Conservation (phyloP, 2,113 vertebrate species). For the Phalacrocorax carbo region DNA sequence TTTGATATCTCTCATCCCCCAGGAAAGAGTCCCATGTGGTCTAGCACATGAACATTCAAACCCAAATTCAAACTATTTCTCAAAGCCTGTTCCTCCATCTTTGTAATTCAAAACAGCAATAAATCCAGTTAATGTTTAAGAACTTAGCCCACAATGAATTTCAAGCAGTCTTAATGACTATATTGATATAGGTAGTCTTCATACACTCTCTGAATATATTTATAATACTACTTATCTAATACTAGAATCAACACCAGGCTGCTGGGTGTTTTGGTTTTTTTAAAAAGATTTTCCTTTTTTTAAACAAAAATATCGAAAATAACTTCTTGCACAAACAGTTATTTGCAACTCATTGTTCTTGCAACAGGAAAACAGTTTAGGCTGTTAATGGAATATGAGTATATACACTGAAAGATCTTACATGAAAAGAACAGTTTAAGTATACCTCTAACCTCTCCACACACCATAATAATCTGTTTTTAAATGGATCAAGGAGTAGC, state of each 20-base stretch:
- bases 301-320: not conserved
- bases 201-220: not conserved
- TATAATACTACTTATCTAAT: not conserved
- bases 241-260: not conserved
- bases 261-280: not conserved
- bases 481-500: not conserved
- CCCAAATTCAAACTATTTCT: not conserved
- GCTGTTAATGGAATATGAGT: not conserved
- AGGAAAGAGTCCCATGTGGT: not conserved
- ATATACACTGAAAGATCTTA: not conserved
- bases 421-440: not conserved
- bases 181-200: not conserved
- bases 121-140: not conserved
- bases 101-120: not conserved
- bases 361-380: not conserved
- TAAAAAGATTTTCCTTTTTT: not conserved
- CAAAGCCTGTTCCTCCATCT: not conserved
- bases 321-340: not conserved
- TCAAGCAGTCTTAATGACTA: not conserved
- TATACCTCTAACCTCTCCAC: not conserved
- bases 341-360: not conserved
- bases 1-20: not conserved
- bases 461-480: not conserved
- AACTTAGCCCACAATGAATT: not conserved
- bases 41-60: not conserved